Base-by-base conservation (phyloP, 1,140 invertebrate species). In the Sipha flava region DNA sequence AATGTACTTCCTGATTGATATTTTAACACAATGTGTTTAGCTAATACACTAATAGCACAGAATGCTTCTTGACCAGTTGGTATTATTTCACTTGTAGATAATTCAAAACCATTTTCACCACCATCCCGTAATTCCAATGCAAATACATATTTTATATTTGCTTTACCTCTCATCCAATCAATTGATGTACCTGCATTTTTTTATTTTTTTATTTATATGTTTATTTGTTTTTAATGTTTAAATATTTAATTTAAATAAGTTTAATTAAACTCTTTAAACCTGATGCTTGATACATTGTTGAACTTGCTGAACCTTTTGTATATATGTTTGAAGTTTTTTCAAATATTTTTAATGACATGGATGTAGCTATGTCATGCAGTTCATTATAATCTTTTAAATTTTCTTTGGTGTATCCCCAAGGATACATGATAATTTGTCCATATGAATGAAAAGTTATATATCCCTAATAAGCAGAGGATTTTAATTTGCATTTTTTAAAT, bases 381-480 rank as follows among this genome's bases (percentile, higher is more conserved):
- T 87, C 86, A 0, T 87, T 83, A 31, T 88, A 88, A 83, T 88
- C 87, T 0, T 87, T 85, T 0, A 88, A 87, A 0, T 88, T 84
- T n/a, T 87, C 86, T 0, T 84, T 82, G 1, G 86, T 88, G 81
- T 88, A 92, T 16, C 90, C 90, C 88, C 90, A 92, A 0, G 91
- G 91, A 82, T 92, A 92, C 57, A 92, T 83, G 6, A 92, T 89
- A 62, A 89, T 88, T 84, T 92, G 89, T 0, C 91, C 91, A 79
- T 90, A 92, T 82, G 90, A 91, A 81, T 92, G 91, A 79, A 90
- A 89, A 0, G 90, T 88, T 37, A 92, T 83, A 82, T 90, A 92
- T 0, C 89, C 88, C 86, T 91, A 84, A 0, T 86, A 81, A 66
- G 4, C 3, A 64, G 34, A 3, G 3, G 31, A 10, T 43, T 66